Evolutionary conservation across 37 sponge, comb jelly and placozoan species (phyloP).

Genomic region (Chondrilla cf. caribensis): DNA sequence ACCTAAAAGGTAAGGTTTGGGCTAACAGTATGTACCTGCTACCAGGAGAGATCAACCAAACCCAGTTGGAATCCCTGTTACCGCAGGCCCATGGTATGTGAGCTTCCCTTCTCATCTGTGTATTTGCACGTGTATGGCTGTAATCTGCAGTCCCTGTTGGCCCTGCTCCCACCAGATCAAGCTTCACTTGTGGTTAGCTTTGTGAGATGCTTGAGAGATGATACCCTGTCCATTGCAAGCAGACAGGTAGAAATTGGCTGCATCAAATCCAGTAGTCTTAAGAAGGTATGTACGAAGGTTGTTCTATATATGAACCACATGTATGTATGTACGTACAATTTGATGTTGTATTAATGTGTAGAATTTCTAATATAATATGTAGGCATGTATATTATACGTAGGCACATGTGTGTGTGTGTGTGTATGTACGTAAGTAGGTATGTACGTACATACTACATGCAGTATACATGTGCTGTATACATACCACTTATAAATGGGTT

Average conservation of each 20-base stretch:
- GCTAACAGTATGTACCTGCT: conserved; percentile 1
- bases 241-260: conserved; percentile 14
- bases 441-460: neutral
- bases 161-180: too few species aligned
- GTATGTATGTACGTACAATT: conserved; percentile 1
- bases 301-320: neutral
- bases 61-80: neutral
- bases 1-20: neutral
- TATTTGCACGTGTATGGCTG: neutral
- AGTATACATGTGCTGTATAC: too few species aligned
- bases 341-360: neutral
- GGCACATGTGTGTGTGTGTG: neutral
- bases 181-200: neutral
- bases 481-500: neutral
- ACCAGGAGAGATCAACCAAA: too few species aligned
- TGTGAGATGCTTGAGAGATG: conserved; percentile 1
- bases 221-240: neutral
- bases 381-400: neutral
- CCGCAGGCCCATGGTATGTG: conserved; percentile 6
- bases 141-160: too few species aligned
- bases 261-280: conserved; percentile 1
- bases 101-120: neutral
- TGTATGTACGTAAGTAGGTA: neutral
- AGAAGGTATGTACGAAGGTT: conserved; percentile 24
- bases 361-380: neutral